Evolutionary conservation across 2,113 vertebrate genomes (phyloP).

Genomic region (Platanista minor): DNA sequence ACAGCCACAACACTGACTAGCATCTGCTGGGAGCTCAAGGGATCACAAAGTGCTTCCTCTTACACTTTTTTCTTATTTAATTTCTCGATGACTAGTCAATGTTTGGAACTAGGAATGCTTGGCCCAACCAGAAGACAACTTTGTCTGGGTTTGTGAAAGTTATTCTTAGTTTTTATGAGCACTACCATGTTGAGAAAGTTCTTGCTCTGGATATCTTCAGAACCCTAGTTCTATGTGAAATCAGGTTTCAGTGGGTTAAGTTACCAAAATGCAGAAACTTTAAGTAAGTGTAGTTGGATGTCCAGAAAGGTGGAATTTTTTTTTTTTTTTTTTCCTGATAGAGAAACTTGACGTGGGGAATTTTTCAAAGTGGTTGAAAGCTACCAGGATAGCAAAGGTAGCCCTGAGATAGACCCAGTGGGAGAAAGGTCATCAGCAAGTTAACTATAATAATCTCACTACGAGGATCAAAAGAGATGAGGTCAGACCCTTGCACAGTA

Average conservation of each 20-base stretch:
- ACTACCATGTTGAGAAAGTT: neutral
- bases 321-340: neutral
- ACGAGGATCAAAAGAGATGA: neutral
- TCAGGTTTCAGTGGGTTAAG: neutral
- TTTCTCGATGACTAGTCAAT: neutral
- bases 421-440: neutral
- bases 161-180: neutral
- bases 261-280: neutral
- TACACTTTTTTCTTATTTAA: neutral
- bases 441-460: neutral
- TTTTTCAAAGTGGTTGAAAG: neutral
- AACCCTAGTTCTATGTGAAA: neutral
- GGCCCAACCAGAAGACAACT: neutral
- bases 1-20: neutral
- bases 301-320: neutral
- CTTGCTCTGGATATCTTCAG: neutral
- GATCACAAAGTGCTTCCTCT: neutral
- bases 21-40: neutral
- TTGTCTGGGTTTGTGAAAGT: neutral
- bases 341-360: neutral
- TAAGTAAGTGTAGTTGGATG: neutral
- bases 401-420: neutral
- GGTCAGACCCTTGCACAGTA: neutral
- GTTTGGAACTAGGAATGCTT: neutral
- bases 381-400: neutral